Conservation (phyloP, 2,888 invertebrate genomes). For the Cephus sareptanus region DNA sequence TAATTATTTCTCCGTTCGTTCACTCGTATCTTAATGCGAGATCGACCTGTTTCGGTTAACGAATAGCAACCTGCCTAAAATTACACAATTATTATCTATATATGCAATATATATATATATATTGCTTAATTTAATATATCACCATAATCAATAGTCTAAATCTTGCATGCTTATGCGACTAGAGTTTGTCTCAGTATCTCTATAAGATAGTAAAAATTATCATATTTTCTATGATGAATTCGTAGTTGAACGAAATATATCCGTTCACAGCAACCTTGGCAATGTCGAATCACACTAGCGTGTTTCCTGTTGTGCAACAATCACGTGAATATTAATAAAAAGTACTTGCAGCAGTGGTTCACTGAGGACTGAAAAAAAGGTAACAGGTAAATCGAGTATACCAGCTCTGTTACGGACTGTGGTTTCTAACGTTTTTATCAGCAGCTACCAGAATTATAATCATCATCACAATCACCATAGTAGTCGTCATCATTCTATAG, state of each 20-base stretch:
- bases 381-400: not conserved
- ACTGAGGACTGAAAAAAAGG: not conserved
- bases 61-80: not conserved
- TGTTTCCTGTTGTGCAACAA: slow-evolving; percentile 20
- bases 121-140: not conserved
- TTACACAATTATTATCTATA: not conserved
- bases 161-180: not conserved
- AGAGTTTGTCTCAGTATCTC: not conserved
- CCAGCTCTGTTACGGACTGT: not conserved
- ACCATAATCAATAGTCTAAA: not conserved
- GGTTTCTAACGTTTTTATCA: not conserved
- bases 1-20: not conserved
- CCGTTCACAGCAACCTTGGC: slow-evolving; percentile 23
- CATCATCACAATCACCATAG: not conserved
- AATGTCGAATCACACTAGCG: slow-evolving; percentile 16
- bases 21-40: not conserved
- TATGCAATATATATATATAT: not conserved
- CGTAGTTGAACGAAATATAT: slow-evolving; percentile 9
- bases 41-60: not conserved
- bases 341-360: not conserved
- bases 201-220: not conserved
- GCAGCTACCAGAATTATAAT: not conserved
- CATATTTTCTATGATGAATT: not conserved
- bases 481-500: not conserved
- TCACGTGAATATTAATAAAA: not conserved